Evolutionary conservation across 1,140 invertebrate genomes (phyloP).

Genomic region (Vollenhovia emeryi): DNA sequence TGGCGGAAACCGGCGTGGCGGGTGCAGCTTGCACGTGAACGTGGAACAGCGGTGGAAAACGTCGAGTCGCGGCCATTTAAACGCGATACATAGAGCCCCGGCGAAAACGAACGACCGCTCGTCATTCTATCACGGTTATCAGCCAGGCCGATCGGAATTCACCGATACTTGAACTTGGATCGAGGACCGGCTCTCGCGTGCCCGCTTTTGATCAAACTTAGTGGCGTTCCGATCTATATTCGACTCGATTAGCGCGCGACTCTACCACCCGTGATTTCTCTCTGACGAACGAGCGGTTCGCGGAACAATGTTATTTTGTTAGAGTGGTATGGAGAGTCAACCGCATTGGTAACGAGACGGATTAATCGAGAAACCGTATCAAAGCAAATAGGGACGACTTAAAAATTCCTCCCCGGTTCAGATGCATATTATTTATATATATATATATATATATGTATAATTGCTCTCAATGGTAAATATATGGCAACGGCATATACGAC

Average conservation of each 20-base stretch:
- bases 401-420: too few species aligned
- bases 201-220: slow-evolving; percentile 53
- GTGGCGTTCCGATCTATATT: slow-evolving; percentile 18
- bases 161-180: slow-evolving; percentile 49
- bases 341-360: not conserved
- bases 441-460: too few species aligned
- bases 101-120: slow-evolving; percentile 12
- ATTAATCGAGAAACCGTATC: not conserved
- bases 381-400: not conserved
- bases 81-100: not conserved
- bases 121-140: not conserved
- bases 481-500: not conserved
- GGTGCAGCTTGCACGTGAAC: not conserved
- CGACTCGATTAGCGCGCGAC: slow-evolving; percentile 29
- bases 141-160: slow-evolving; percentile 31
- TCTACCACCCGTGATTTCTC: slow-evolving; percentile 22
- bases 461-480: not conserved
- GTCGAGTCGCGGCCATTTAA: not conserved
- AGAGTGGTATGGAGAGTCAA: not conserved
- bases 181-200: slow-evolving; percentile 34
- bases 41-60: not conserved
- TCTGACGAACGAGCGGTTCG: not conserved
- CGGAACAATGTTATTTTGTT: slow-evolving; percentile 11
- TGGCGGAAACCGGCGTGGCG: not conserved
- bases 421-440: too few species aligned